Conservation (phyloP, 2,888 invertebrate genomes). For the Perizoma flavofasciatum region DNA sequence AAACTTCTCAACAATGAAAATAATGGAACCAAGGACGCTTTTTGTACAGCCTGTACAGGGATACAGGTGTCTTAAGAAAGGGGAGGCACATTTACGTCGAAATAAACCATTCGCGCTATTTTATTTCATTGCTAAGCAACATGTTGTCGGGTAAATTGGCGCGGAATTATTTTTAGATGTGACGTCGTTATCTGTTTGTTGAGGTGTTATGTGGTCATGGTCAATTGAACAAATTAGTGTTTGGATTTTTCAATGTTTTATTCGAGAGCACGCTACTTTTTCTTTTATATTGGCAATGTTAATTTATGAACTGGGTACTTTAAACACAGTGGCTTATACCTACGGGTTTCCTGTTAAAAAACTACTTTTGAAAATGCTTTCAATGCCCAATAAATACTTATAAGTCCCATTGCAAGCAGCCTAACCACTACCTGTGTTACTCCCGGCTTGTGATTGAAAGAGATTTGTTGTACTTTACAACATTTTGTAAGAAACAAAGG, state of each 20-base stretch:
- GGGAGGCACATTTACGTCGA: constrained; percentile 50
- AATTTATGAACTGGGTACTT: constrained; percentile 2
- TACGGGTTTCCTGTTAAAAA: not conserved
- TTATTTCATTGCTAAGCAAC: not conserved
- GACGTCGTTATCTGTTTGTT: constrained; percentile 51
- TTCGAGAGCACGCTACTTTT: constrained; percentile 3
- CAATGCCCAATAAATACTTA: constrained; percentile 8
- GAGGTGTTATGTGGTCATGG: constrained; percentile 47
- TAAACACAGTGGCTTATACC: not conserved
- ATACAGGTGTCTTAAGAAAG: constrained; percentile 73
- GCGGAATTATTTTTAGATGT: constrained; percentile 49
- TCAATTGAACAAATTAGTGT: constrained; percentile 38
- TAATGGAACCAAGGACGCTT: constrained; percentile 80
- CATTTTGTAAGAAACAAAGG: constrained; percentile 29
- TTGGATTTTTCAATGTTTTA: constrained; percentile 4
- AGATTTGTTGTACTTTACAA: constrained; percentile 27
- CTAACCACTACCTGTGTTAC: constrained; percentile 33
- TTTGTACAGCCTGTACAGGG: constrained; percentile 72
- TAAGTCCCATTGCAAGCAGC: not conserved
- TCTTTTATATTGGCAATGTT: not conserved
- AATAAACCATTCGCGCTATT: constrained; percentile 29
- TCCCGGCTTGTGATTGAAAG: constrained; percentile 29
- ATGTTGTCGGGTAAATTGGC: constrained; percentile 34
- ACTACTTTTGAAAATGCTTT: not conserved
- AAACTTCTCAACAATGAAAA: constrained; percentile 69